A percentile compares a stretch with the other conserved stretches of the same genome.
Evolutionary conservation across 2,113 vertebrate genomes (phyloP).

Genomic region (human (Homo sapiens)): DNA sequence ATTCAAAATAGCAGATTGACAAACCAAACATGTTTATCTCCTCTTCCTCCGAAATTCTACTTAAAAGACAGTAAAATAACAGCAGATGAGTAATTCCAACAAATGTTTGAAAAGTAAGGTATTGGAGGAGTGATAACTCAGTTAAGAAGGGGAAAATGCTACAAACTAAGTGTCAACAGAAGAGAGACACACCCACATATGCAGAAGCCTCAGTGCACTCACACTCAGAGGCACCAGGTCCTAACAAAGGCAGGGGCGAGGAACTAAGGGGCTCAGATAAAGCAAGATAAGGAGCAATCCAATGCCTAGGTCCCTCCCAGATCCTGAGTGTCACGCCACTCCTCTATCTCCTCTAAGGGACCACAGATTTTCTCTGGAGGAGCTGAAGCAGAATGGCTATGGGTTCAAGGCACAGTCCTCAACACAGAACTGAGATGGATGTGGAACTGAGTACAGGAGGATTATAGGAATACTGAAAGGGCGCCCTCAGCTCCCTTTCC

Average conservation of each 20-base stretch:
- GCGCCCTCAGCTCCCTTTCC: neutral
- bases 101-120: neutral
- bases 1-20: neutral
- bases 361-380: neutral
- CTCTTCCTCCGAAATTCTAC: neutral
- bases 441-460: neutral
- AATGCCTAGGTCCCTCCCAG: neutral
- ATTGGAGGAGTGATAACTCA: neutral
- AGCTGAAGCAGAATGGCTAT: neutral
- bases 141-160: neutral
- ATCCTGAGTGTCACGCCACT: neutral
- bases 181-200: neutral
- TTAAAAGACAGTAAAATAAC: neutral
- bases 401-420: neutral
- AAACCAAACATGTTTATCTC: neutral
- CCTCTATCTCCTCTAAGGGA: neutral
- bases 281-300: neutral
- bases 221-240: neutral
- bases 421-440: accelerated
- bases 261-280: neutral
- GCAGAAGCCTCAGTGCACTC: neutral
- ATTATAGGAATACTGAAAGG: neutral
- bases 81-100: neutral
- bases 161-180: neutral
- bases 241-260: neutral